A percentile compares a stretch with the other conserved stretches of the same genome.
Conservation (phyloP, 2,797 vertebrate species). For the Rhynchonycteris naso region DNA sequence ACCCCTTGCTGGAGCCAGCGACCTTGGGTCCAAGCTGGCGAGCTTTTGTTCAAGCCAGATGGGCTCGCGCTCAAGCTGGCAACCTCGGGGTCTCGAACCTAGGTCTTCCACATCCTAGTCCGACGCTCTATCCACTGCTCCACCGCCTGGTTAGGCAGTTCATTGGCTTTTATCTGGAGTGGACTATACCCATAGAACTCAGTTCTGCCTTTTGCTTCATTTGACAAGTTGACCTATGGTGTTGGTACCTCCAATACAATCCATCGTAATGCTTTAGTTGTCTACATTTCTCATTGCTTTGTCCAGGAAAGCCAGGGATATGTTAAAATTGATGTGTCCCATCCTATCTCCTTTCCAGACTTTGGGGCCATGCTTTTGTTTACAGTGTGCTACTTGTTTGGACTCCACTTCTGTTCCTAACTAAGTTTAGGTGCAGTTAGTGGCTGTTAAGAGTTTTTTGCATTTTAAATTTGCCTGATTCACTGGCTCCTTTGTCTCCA, state of each 20-base stretch:
- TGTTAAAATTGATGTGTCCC: not conserved
- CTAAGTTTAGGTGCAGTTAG: slow-evolving; percentile 3
- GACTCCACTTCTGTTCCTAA: not conserved
- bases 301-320: not conserved
- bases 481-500: not conserved
- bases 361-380: not conserved
- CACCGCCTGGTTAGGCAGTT: too few species aligned
- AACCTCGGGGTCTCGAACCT: too few species aligned
- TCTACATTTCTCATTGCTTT: slow-evolving; percentile 53
- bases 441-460: not conserved
- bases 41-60: too few species aligned
- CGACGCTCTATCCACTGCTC: too few species aligned
- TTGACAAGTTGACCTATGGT: slow-evolving; percentile 63
- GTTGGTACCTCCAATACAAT: slow-evolving; percentile 56
- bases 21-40: too few species aligned
- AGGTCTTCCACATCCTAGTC: too few species aligned
- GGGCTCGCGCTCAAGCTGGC: too few species aligned
- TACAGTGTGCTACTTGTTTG: slow-evolving; percentile 13
- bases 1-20: too few species aligned
- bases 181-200: slow-evolving; percentile 14
- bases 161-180: slow-evolving; percentile 69
- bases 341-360: not conserved
- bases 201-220: slow-evolving; percentile 43
- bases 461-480: slow-evolving; percentile 16
- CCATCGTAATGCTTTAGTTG: slow-evolving; percentile 11